Percentiles rank a stretch among this genome's conserved stretches.
phyloP scores from a whole-genome alignment of 2,888 invertebrate genomes.

The Neoitamus cyanurus region DNA sequence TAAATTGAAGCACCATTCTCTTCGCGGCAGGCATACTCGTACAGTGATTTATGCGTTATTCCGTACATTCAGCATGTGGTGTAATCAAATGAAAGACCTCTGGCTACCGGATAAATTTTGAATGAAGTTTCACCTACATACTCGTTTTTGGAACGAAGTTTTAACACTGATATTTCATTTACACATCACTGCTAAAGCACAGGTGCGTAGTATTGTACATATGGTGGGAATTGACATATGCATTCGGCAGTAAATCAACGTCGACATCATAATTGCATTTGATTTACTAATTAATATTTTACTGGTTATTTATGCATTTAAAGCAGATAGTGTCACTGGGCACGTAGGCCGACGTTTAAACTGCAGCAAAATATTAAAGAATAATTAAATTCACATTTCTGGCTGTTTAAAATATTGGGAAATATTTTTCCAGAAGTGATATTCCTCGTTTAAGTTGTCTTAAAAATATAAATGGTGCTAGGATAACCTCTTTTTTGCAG shows the following conservation, averaged over 20 bases:
- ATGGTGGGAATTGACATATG: background rate
- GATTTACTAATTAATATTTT: background rate
- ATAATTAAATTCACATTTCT: too few relatives aligned
- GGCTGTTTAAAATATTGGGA: too few relatives aligned
- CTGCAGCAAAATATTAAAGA: too few relatives aligned
- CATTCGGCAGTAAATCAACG: background rate
- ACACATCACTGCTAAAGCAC: too few relatives aligned
- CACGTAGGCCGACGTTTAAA: too few relatives aligned
- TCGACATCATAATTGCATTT: background rate
- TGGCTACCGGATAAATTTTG: background rate
- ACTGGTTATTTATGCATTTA: background rate
- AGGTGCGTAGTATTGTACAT: background rate
- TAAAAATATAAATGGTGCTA: too few relatives aligned
- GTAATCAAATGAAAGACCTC: background rate
- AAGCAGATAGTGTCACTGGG: too few relatives aligned
- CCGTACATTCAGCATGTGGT: background rate
- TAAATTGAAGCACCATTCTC: background rate
- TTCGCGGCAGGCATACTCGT: background rate
- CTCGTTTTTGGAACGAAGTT: background rate
- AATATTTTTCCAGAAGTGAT: too few relatives aligned
- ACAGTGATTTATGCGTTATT: background rate
- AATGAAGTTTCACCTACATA: background rate
- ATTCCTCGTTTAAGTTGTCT: too few relatives aligned
- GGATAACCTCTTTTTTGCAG: too few relatives aligned
- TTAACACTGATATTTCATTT: background rate